phyloP scores from a whole-genome alignment of 2,797 vertebrate species.

The Crax fasciolata region DNA sequence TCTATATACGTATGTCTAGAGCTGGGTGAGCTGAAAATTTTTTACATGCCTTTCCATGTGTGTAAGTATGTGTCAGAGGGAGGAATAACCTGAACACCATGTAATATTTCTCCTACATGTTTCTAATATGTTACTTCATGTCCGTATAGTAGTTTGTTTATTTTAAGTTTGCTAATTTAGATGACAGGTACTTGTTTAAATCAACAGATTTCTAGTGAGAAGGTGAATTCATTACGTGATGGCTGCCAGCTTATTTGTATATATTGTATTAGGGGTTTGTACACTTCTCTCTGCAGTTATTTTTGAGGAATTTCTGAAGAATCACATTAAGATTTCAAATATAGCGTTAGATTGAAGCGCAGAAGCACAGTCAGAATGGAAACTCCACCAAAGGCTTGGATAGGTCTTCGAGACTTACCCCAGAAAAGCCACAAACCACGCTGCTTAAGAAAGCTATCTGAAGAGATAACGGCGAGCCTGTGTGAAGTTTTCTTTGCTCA shows the following conservation, averaged over 20 bases:
- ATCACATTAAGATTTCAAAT: background rate
- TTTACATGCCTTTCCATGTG: background rate
- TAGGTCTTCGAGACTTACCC: background rate
- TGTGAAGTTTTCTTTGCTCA: background rate
- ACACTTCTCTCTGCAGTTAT: background rate
- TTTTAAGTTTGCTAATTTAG: background rate
- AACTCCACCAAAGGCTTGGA: background rate
- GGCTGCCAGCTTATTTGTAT: background rate
- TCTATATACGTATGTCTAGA: background rate
- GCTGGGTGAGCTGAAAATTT: background rate
- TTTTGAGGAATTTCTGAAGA: background rate
- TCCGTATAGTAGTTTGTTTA: background rate
- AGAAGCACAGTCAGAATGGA: background rate
- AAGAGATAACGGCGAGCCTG: background rate
- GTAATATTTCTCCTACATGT: background rate
- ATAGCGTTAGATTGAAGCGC: background rate
- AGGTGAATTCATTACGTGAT: background rate
- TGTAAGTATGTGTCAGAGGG: background rate
- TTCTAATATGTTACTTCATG: background rate
- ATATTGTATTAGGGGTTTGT: background rate
- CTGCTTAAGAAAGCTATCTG: background rate
- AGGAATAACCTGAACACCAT: conserved; percentile 20
- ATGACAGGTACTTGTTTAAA: background rate
- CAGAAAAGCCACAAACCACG: background rate
- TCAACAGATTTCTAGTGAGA: background rate